Percentiles rank a stretch among this genome's conserved stretches.
These are phyloP conservation scores for Macrotrachela quadricornifera DNA, from an alignment of 1,140 invertebrate genomes.

Conservation along the genomic window DNA sequence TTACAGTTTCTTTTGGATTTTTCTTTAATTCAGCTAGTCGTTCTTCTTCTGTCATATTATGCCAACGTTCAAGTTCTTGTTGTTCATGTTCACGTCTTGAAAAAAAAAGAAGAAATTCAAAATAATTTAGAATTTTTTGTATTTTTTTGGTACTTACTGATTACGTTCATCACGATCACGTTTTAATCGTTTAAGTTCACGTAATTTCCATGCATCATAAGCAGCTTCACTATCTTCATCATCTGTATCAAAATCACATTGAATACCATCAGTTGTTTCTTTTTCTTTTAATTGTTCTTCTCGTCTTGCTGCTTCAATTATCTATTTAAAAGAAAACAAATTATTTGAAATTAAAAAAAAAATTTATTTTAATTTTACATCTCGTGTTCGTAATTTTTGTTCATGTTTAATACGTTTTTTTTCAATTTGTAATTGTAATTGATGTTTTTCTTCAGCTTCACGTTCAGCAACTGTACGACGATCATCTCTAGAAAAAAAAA, in stretches of 20 bases:
- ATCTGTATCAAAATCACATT: conserved; percentile 67
- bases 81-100: conserved; percentile 43
- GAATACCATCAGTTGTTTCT: conserved; percentile 11
- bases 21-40: conserved; percentile 48
- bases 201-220: conserved; percentile 88
- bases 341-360: conserved; percentile 9
- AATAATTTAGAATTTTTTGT: no score
- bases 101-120: no score
- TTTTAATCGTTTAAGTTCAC: conserved; percentile 85
- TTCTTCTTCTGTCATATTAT: conserved; percentile 90
- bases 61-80: conserved; percentile 64
- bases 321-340: no score
- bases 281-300: conserved; percentile 39
- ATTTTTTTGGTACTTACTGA: conserved; percentile 24
- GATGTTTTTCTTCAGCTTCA: conserved; percentile 59
- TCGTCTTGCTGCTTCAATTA: conserved; percentile 27
- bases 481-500: conserved; percentile 32
- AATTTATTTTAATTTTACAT: conserved; percentile 68
- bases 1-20: conserved; percentile 81
- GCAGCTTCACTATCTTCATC: conserved; percentile 81
- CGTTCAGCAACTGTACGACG: conserved; percentile 80
- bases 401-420: conserved; percentile 57
- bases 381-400: conserved; percentile 53
- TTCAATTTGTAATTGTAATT: conserved; percentile 59
- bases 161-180: conserved; percentile 81